Percentiles rank a stretch among this genome's conserved stretches.
phyloP scores from a whole-genome alignment of 1,140 invertebrate species.

The Tetramorium simillimum region DNA sequence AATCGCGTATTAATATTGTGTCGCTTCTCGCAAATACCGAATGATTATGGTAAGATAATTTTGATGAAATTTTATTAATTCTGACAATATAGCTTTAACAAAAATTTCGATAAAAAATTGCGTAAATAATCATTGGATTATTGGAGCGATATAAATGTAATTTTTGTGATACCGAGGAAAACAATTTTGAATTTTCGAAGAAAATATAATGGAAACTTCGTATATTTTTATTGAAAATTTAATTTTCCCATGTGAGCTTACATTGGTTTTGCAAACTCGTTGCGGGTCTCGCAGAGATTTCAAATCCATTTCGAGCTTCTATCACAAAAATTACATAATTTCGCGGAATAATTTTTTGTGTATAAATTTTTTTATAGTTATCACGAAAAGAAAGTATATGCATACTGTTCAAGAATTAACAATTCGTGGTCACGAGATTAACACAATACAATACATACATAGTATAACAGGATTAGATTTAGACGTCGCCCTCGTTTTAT shows the following conservation, averaged over 20 bases:
- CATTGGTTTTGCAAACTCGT: constrained; percentile 27
- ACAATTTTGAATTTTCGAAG: not conserved
- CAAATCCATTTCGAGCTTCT: not conserved
- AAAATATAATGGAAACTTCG: not conserved
- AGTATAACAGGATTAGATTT: not conserved
- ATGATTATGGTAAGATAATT: not conserved
- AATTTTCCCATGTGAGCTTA: not conserved
- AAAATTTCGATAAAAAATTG: not conserved
- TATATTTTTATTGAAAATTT: constrained; percentile 41
- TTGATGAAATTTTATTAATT: not conserved
- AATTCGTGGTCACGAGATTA: not conserved
- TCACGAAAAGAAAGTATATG: not conserved
- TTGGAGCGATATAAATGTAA: not conserved
- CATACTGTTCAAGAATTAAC: not conserved
- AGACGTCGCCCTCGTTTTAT: not conserved
- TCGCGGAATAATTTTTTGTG: not conserved
- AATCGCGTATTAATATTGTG: not conserved
- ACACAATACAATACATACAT: not conserved
- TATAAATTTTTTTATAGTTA: not conserved
- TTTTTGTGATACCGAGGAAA: constrained; percentile 1
- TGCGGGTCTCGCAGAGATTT: constrained; percentile 69
- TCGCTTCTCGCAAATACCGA: not conserved
- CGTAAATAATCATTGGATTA: not conserved
- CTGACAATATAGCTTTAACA: not conserved
- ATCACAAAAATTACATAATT: not conserved